A percentile compares a stretch with the other conserved stretches of the same genome.
These are phyloP conservation scores for Myiagra hebetior DNA, from an alignment of 2,113 vertebrate species.

Conservation along the genomic window DNA sequence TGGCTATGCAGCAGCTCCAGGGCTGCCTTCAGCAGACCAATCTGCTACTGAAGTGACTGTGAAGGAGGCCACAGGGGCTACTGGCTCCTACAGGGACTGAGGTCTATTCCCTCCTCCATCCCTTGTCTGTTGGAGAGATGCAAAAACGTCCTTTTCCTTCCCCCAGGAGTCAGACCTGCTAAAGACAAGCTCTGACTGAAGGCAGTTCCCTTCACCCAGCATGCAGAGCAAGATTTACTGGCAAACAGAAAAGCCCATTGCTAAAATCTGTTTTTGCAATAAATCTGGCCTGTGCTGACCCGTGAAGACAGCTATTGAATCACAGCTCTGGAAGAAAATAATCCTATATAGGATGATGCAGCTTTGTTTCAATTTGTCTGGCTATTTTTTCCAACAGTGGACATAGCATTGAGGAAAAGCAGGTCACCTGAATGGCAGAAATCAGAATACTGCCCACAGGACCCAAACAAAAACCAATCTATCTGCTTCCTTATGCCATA, in stretches of 20 bases:
- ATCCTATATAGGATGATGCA: not conserved
- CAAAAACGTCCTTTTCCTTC: not conserved
- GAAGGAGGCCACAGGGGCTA: not conserved
- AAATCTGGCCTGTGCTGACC: not conserved
- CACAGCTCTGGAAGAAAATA: not conserved
- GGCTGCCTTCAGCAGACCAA: not conserved
- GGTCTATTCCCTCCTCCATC: not conserved
- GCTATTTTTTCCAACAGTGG: not conserved
- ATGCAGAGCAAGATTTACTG: not conserved
- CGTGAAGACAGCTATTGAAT: not conserved
- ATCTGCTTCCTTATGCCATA: not conserved
- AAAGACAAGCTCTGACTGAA: not conserved
- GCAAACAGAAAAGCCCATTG: not conserved
- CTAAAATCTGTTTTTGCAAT: not conserved
- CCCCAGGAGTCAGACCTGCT: not conserved
- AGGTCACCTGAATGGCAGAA: not conserved
- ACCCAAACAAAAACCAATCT: not conserved
- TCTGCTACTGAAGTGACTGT: not conserved
- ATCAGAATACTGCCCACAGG: not conserved
- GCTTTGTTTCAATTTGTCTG: not conserved
- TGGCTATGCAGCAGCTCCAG: not conserved
- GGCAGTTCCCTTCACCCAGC: not conserved
- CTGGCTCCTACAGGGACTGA: not conserved
- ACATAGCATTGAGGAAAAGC: not conserved
- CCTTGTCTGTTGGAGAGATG: not conserved